Conservation (phyloP, 2,797 vertebrate species). For the Hydrolagus colliei region DNA sequence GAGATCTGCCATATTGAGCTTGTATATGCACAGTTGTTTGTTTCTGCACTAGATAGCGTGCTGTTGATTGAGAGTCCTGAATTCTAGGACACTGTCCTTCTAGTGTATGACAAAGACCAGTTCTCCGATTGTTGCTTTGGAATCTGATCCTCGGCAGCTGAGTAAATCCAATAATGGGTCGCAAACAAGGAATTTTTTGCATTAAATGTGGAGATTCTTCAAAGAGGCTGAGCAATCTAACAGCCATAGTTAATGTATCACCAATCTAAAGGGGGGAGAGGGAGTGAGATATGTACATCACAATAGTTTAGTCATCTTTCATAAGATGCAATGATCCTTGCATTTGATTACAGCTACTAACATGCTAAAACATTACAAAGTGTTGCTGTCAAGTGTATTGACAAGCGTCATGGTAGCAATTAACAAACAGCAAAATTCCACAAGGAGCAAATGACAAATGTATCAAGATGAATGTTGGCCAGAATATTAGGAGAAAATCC, state of each 20-base stretch:
- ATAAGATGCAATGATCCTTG: too few relatives aligned
- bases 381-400: too few relatives aligned
- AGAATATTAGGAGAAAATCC: too few relatives aligned
- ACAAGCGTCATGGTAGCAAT: too few relatives aligned
- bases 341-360: too few relatives aligned
- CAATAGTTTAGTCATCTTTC: background rate
- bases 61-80: background rate
- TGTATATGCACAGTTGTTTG: background rate
- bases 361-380: too few relatives aligned
- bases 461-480: too few relatives aligned
- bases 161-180: background rate
- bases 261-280: slow-evolving; percentile 2
- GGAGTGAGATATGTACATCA: background rate
- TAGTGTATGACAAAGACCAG: background rate
- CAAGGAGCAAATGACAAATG: too few relatives aligned
- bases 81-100: background rate
- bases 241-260: background rate
- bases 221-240: background rate
- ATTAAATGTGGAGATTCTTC: background rate
- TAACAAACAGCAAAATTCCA: too few relatives aligned
- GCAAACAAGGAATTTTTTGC: slow-evolving; percentile 11
- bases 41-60: background rate
- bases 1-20: background rate
- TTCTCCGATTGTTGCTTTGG: background rate
- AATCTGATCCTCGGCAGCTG: background rate